Base-by-base conservation (phyloP, 2,113 vertebrate species). In the Empidonax traillii region DNA sequence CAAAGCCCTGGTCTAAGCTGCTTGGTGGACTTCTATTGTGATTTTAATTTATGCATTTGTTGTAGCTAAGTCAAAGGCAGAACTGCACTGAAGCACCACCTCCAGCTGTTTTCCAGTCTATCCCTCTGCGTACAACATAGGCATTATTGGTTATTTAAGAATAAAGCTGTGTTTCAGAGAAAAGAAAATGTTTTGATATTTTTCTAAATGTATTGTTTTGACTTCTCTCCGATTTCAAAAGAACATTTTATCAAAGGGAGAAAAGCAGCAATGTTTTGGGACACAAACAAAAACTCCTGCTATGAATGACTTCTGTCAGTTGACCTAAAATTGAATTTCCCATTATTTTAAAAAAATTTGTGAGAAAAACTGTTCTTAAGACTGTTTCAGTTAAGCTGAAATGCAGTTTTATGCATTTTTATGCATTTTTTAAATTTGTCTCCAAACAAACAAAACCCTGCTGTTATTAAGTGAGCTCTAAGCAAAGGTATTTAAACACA, bases 201-300 rank as follows among this genome's bases (percentile, higher is more conserved):
- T 92, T 83, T 80, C 53, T 46, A 62, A 77, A 53, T 24, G n/a
- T 21, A 80, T 14, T 44, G 6, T 73, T 95, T 86, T 66, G 72
- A 46, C 8, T 95, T 85, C 21, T 78, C 7, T 80, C 51, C 69
- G 7, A 46, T 77, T 95, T 84, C 18, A 49, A 66, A 80, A 46
- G 11, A 73, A 20, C 8, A 22, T 59, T 85, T 63, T 72, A 10
- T 82, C 31, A 44, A 56, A 78, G 80, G 16, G 44, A 92, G 58
- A 44, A 74, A 74, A 68, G 12, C 43, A 61, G 28, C 9, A 76
- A 31, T 3, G 3, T 69, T 85, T 92, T 67, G 55, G 56, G 39
- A 39, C 33, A 82, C 23, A 47, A 56, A 87, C 12, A 77, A 62
- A 43, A 75, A 27, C 9, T 51, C 73, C 61, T 75, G 1, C 12